Base-by-base conservation (phyloP, 92 coral and sea anemone genomes). In the Phymanthus crucifer region DNA sequence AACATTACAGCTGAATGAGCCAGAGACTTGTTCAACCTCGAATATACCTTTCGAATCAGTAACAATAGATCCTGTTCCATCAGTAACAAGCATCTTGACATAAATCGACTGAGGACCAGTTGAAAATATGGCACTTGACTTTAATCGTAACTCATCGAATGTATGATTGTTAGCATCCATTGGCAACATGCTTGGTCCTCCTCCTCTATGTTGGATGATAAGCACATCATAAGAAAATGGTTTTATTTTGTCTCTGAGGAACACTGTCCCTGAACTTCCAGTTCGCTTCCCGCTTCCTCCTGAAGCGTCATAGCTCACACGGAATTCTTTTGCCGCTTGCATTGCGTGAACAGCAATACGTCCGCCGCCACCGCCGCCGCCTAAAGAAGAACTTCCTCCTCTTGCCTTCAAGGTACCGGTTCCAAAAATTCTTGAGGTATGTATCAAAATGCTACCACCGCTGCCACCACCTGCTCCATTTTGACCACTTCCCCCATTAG, bases 391-490 rank as follows among this genome's bases (percentile, higher is more conserved):
- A n/a, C 90, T 89, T 19, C 90, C 94, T 50, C 98, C 98, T 66
- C 90, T 89, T 32, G 93, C 97, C 36, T 76, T 81, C 74, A 94
- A 83, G 18, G 72, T 67, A 21, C 98, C 98, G 1, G 87, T 74
- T 6, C 98, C 98, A 76, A 66, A 68, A 33, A 94, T 72, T 12
- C 71, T 57, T 16, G 81, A 80, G 6, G 92, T 82, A 19, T 66
- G 69, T 69, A 94, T 81, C 64, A 77, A 85, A 33, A 94, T 70
- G 71, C 97, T 93, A 3, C 98, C 98, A 2, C 99, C 99, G 66
- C 99, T 93, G 5, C 99, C 99, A n/a, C 89, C 96, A 74, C 99
- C 97, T 66, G 90, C 87, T 33, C 94, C 90, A 66, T 76, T 80
- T 4, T 76, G 64, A 17, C 94, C 93, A 29, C 68, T 71, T 12